Evolutionary conservation across 2,797 vertebrate species (phyloP).

Genomic region (Trichosurus vulpecula): DNA sequence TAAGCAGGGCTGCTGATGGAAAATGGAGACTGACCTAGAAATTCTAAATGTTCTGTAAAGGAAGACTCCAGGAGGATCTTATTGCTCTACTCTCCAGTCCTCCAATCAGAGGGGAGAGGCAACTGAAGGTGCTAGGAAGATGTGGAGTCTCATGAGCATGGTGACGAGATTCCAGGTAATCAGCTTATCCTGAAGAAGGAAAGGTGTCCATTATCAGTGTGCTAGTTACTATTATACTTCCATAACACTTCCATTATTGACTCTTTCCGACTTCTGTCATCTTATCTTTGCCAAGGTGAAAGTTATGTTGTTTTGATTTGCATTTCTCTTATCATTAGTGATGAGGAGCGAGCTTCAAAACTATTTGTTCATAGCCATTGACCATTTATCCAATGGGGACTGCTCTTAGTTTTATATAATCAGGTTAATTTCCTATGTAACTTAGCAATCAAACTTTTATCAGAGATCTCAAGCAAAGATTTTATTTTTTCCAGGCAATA

Average conservation of each 20-base stretch:
- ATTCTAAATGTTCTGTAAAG: no score
- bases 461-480: not conserved
- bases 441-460: not conserved
- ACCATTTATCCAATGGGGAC: not conserved
- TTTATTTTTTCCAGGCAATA: not conserved
- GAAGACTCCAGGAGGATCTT: no score
- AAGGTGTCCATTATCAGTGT: no score
- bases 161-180: no score
- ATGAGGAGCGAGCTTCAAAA: not conserved
- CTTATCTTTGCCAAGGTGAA: not conserved
- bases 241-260: not conserved
- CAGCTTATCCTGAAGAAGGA: no score
- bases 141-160: no score
- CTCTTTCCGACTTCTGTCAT: not conserved
- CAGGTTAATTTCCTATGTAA: not conserved
- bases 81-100: no score
- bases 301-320: not conserved
- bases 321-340: not conserved
- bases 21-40: not conserved
- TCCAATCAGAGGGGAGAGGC: no score
- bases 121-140: no score
- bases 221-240: not conserved
- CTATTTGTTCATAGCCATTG: not conserved
- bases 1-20: not conserved
- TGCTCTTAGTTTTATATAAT: not conserved